These are phyloP conservation scores for Adrianichthys oophorus DNA, from an alignment of 2,797 vertebrate genomes.

Conservation along the genomic window DNA sequence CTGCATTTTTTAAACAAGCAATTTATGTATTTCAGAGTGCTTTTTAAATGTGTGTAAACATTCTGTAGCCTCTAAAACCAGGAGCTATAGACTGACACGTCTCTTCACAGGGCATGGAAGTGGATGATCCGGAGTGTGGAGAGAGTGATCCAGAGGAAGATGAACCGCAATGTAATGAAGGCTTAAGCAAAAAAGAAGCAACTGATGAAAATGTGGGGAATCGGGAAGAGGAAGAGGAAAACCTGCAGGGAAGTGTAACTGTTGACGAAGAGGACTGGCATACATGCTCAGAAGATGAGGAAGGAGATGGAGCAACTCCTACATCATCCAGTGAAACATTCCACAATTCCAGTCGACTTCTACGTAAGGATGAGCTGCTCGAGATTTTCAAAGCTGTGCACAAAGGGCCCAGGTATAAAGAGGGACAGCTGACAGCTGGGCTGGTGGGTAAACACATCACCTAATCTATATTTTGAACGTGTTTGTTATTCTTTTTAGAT, in stretches of 20 bases:
- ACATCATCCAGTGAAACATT: constrained; percentile 41
- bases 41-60: neutral
- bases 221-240: constrained; percentile 64
- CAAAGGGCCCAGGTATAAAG: constrained; percentile 77
- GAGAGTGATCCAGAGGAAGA: constrained; percentile 67
- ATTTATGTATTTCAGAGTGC: neutral
- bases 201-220: constrained; percentile 31
- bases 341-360: constrained; percentile 86
- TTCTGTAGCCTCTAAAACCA: neutral
- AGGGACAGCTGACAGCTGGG: constrained; percentile 89
- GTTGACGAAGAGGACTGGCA: constrained; percentile 73
- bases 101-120: constrained; percentile 71
- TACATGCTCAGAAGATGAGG: constrained; percentile 77
- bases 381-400: constrained; percentile 83
- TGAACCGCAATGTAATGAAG: constrained; percentile 26
- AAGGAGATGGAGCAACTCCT: constrained; percentile 23
- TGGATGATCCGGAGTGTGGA: constrained; percentile 41
- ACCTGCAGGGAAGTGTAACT: constrained; percentile 68
- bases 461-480: neutral
- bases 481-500: neutral
- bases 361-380: constrained; percentile 87
- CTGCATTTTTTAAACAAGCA: too few species aligned
- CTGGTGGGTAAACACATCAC: constrained; percentile 77
- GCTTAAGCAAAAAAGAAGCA: neutral
- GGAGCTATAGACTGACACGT: constrained; percentile 2